These are phyloP conservation scores for Alentia gelatinosa DNA, from an alignment of 2,888 invertebrate genomes.

Conservation along the genomic window DNA sequence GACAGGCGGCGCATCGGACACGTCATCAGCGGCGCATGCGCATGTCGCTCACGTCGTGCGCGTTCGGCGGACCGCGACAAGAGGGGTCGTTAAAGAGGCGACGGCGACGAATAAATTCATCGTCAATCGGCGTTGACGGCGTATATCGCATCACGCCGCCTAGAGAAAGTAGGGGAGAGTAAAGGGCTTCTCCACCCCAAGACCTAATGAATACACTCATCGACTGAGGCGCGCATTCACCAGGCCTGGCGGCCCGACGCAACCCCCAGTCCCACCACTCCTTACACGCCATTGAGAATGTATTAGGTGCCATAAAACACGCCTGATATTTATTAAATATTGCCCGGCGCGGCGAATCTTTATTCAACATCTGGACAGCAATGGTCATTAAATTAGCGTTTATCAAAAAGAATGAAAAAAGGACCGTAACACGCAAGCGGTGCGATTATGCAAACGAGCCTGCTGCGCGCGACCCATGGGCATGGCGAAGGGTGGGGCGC, in stretches of 20 bases:
- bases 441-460: constrained; percentile 48
- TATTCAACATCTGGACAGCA: constrained; percentile 58
- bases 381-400: constrained; percentile 55
- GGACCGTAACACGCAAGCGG: neutral
- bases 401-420: constrained; percentile 54
- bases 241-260: neutral
- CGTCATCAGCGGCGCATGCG: neutral
- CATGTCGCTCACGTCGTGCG: constrained; percentile 34
- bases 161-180: neutral
- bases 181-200: neutral
- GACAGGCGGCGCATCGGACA: too few relatives aligned
- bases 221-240: neutral
- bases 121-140: neutral
- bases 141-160: neutral
- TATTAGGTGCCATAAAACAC: constrained; percentile 47
- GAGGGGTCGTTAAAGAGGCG: neutral
- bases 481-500: neutral
- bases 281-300: constrained; percentile 34
- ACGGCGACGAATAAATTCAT: constrained; percentile 27
- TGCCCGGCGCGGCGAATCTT: constrained; percentile 48
- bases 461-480: constrained; percentile 1
- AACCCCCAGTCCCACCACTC: neutral
- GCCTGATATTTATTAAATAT: constrained; percentile 56
- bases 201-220: neutral
- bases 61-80: neutral